These are phyloP conservation scores for Acanthococcus lagerstroemiae DNA, from an alignment of 2,888 invertebrate species.

Conservation along the genomic window DNA sequence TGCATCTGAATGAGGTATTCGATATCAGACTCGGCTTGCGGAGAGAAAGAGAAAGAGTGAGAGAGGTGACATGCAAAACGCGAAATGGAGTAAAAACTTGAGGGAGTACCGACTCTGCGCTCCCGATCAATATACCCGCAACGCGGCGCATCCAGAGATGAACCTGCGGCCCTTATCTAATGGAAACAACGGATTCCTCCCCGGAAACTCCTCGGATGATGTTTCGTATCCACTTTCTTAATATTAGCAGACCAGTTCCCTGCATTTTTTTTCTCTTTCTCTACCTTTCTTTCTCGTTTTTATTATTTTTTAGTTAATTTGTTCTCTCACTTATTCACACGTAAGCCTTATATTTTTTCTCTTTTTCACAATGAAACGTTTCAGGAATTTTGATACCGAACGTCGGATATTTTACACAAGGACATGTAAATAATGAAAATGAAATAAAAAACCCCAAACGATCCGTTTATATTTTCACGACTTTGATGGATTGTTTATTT, in stretches of 20 bases:
- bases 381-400: background rate
- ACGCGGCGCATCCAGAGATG: conserved; percentile 21
- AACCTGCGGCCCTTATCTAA: conserved; percentile 28
- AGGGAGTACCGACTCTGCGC: conserved; percentile 19
- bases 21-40: background rate
- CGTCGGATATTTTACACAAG: background rate
- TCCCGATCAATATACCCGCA: conserved; percentile 25
- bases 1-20: background rate
- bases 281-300: background rate
- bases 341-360: too few relatives aligned
- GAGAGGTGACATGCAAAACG: conserved; percentile 21
- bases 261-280: background rate
- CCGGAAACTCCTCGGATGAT: background rate
- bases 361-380: background rate
- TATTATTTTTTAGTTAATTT: too few relatives aligned
- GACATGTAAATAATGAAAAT: conserved; percentile 15
- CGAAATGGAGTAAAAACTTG: conserved; percentile 15
- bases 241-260: background rate
- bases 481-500: conserved; percentile 17
- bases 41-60: background rate
- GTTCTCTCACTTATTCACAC: too few relatives aligned
- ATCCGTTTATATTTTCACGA: background rate
- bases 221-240: background rate
- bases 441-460: background rate
- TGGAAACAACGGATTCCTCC: conserved; percentile 19